phyloP scores from a whole-genome alignment of 23 tunicate genomes.

The Oikopleura dioica region DNA sequence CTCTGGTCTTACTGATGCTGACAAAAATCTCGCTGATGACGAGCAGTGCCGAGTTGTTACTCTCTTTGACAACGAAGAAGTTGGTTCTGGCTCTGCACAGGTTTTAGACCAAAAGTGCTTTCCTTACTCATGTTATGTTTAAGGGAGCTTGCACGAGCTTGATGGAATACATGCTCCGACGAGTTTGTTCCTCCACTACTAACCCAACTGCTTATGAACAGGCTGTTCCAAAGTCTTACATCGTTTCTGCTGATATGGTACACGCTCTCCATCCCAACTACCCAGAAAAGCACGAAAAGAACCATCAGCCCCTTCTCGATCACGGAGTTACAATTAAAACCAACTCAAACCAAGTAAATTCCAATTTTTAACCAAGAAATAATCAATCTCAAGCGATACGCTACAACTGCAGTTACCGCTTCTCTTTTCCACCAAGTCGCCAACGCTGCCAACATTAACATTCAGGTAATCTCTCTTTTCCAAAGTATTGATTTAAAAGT shows the following conservation, averaged over 20 bases:
- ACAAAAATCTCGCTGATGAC: constrained; percentile 20
- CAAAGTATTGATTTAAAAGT: not conserved
- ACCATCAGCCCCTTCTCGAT: constrained; percentile 47
- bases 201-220: constrained; percentile 30
- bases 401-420: constrained; percentile 63
- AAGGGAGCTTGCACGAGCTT: constrained; percentile 69
- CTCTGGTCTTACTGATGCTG: constrained; percentile 13
- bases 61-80: constrained; percentile 87
- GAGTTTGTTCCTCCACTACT: constrained; percentile 16
- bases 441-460: constrained; percentile 26
- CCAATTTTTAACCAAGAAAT: not conserved
- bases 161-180: constrained; percentile 47
- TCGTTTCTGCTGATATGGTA: constrained; percentile 79
- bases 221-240: constrained; percentile 49
- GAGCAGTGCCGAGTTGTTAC: constrained; percentile 34
- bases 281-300: constrained; percentile 65
- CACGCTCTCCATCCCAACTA: constrained; percentile 94
- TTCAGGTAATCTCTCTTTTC: constrained; percentile 20
- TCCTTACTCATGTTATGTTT: no score
- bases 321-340: constrained; percentile 68
- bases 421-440: constrained; percentile 57
- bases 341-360: constrained; percentile 41
- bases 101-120: no score
- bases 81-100: constrained; percentile 54
- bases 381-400: constrained; percentile 20